These are phyloP conservation scores for Serilophus lunatus DNA, from an alignment of 2,113 vertebrate genomes.

Conservation along the genomic window DNA sequence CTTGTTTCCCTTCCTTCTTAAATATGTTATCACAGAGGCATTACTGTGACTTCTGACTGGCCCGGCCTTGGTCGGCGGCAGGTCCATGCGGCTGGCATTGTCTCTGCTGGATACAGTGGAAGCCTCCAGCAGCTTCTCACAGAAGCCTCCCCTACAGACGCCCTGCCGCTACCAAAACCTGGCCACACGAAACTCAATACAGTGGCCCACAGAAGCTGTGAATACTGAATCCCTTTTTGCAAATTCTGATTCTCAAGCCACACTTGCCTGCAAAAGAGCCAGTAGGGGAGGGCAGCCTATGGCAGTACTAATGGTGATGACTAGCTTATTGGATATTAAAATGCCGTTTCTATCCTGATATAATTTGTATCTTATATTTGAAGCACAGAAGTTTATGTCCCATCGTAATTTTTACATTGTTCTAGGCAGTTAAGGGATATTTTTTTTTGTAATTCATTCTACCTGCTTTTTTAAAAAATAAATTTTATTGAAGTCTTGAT, in stretches of 20 bases:
- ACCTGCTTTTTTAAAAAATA: background rate
- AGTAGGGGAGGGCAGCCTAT: background rate
- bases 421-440: background rate
- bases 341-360: background rate
- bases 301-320: background rate
- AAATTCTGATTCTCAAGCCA: background rate
- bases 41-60: no score
- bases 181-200: no score
- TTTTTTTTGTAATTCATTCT: background rate
- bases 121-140: no score
- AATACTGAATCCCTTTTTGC: background rate
- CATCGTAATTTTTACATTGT: background rate
- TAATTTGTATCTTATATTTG: background rate
- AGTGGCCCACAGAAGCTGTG: background rate
- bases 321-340: background rate
- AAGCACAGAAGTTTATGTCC: background rate
- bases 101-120: no score
- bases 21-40: no score
- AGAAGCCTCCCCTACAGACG: no score
- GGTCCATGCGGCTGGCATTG: no score
- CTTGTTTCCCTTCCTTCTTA: no score
- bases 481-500: background rate
- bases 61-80: no score
- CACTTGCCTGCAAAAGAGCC: background rate
- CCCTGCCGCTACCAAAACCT: no score